Base-by-base conservation (phyloP, 2,888 invertebrate species). In the Automeris io region DNA sequence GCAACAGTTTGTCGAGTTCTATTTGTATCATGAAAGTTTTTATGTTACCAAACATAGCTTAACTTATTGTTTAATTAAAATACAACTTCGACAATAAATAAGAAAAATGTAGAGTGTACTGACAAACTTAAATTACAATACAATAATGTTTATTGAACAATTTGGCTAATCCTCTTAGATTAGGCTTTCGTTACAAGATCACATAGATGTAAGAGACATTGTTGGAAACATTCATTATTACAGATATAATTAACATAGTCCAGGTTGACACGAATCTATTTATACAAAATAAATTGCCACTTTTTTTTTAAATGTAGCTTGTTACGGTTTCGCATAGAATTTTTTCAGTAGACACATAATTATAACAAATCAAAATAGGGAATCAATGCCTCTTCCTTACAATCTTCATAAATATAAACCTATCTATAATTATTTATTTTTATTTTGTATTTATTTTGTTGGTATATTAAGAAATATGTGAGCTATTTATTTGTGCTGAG, bases 21-120 rank as follows among this genome's bases (percentile, higher is more conserved):
- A 35, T n/a, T 13, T 26, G 12, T 19, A 33, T 8, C 16, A 18
- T 23, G 8, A 33, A 41, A 41, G 35, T 41, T 38, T 41, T 42
- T 42, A 39, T 22, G 39, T 42, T 33, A 42, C 42, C 39, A 42
- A 42, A 42, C 32, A 35, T 33, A 36, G 33, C 25, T 33, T 35
- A 34, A 41, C 18, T 21, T 40, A 16, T 34, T 25, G 26, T 21
- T 25, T 21, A 12, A 22, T 2, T 9, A 24, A 24, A 13, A 23
- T 5, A 18, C 13, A 35, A 32, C 40, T 35, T 35, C 11, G 31
- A 39, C 35, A 39, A 40, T 35, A 19, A 32, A 13, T n/a, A 9
- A 12, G 6, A 16, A 32, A 22, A 16, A 11, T 9, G 6, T 36
- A 12, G 2, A 13, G 31, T 18, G 32, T 11, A 8, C 18, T 32